phyloP scores from a whole-genome alignment of 2,888 invertebrate genomes.

The Craniophora ligustri region DNA sequence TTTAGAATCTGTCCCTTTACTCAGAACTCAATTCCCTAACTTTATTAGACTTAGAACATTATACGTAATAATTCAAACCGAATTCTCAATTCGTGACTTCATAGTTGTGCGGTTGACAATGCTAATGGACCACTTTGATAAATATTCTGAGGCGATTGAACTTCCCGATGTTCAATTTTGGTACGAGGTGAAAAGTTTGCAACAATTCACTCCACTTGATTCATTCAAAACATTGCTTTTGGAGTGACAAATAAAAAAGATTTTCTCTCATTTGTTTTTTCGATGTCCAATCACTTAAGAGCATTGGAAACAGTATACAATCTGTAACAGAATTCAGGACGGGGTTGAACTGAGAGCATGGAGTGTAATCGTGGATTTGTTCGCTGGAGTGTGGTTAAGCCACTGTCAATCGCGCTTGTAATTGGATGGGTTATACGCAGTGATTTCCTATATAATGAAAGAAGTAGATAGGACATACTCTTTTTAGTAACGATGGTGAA shows the following conservation, averaged over 20 bases:
- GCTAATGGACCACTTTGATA: conserved; percentile 35
- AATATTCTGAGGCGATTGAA: conserved; percentile 34
- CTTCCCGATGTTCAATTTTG: conserved; percentile 41
- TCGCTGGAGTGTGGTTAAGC: conserved; percentile 32
- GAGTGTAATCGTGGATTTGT: conserved; percentile 35
- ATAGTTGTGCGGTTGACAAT: conserved; percentile 27
- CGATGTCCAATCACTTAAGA: conserved; percentile 55
- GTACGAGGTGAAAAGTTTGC: conserved; percentile 47
- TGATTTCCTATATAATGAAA: too few species aligned
- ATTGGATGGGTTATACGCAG: conserved; percentile 20
- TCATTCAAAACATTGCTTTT: conserved; percentile 34
- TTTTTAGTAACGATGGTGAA: too few species aligned
- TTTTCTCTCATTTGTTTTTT: conserved; percentile 52
- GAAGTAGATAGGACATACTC: too few species aligned
- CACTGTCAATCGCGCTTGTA: conserved; percentile 22
- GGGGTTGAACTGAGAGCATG: conserved; percentile 13
- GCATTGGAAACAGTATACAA: conserved; percentile 42
- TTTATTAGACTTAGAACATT: conserved; percentile 8
- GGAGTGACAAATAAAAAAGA: conserved; percentile 47
- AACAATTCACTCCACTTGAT: conserved; percentile 35
- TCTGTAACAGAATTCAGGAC: conserved; percentile 37
- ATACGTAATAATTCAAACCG: conserved; percentile 13
- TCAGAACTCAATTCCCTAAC: conserved; percentile 17
- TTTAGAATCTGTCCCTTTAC: conserved; percentile 4
- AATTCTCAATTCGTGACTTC: conserved; percentile 22